These are phyloP conservation scores for Orthosia cruda DNA, from an alignment of 2,888 invertebrate genomes.

Conservation along the genomic window DNA sequence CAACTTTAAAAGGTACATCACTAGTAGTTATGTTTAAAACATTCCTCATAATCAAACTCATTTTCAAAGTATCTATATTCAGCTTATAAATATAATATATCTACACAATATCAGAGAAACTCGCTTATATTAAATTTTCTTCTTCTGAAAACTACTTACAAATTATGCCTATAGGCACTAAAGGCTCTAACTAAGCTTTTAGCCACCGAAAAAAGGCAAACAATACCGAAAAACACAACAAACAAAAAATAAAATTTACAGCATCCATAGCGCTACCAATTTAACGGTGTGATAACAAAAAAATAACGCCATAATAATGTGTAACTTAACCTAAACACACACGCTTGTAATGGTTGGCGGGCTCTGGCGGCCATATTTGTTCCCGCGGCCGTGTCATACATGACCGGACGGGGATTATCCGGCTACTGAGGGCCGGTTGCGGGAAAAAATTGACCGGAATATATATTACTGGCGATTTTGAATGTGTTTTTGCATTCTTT, in stretches of 20 bases:
- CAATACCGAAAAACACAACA: constrained; percentile 27
- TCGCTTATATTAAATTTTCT: background rate
- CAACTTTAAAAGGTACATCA: no score
- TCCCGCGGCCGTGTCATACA: constrained; percentile 86
- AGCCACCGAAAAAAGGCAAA: background rate
- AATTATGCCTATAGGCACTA: background rate
- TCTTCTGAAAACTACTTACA: background rate
- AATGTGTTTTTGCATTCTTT: constrained; percentile 65
- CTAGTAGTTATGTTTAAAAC: no score
- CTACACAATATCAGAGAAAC: no score
- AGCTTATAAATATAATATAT: no score
- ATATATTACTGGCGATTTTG: constrained; percentile 65
- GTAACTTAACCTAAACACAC: constrained; percentile 88
- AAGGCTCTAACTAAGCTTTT: background rate
- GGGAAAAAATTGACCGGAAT: constrained; percentile 70
- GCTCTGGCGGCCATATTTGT: constrained; percentile 83
- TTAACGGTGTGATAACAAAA: constrained; percentile 73
- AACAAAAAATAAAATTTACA: constrained; percentile 61
- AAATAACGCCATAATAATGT: constrained; percentile 84
- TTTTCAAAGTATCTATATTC: no score
- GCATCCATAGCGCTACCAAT: constrained; percentile 63
- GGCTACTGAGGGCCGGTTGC: constrained; percentile 64
- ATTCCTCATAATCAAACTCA: background rate
- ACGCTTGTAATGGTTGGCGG: constrained; percentile 80
- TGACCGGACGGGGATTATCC: constrained; percentile 84